A percentile compares a stretch with the other conserved stretches of the same genome.
These are phyloP conservation scores for Microcebus murinus DNA, from an alignment of 2,113 vertebrate genomes.

Conservation along the genomic window DNA sequence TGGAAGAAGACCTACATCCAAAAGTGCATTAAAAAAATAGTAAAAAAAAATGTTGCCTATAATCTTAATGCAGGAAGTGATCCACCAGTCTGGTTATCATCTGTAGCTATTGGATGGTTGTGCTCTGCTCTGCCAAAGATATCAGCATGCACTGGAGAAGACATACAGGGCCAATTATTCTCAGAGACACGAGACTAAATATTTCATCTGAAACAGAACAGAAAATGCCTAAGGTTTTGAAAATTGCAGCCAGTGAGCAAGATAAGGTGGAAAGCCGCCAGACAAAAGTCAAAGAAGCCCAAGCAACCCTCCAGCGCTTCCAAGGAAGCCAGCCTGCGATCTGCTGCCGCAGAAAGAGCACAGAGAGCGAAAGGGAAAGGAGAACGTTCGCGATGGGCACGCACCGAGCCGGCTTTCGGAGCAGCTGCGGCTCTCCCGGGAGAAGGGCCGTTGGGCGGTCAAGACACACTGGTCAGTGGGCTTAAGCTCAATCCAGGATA, in stretches of 20 bases:
- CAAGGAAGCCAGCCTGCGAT: not conserved
- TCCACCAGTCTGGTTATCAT: not conserved
- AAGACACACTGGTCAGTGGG: too few relatives aligned
- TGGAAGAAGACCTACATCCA: not conserved
- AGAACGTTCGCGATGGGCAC: rapidly evolving
- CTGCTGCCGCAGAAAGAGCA: not conserved
- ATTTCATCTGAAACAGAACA: not conserved
- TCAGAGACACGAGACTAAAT: not conserved
- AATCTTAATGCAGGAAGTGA: not conserved
- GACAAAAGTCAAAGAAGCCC: not conserved
- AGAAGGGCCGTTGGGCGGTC: not conserved
- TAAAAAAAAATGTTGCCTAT: not conserved
- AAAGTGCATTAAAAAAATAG: not conserved
- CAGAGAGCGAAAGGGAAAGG: too few relatives aligned
- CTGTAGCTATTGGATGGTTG: not conserved
- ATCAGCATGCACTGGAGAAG: not conserved
- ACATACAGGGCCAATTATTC: not conserved
- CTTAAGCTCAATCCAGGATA: too few relatives aligned
- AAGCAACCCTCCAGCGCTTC: not conserved
- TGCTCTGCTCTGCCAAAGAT: not conserved
- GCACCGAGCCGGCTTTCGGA: rapidly evolving
- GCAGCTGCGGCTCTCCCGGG: not conserved
- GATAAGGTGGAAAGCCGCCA: slow-evolving; percentile 12
- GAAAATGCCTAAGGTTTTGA: slow-evolving; percentile 19
- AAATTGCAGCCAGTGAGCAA: not conserved